Base-by-base conservation (phyloP, 2,888 invertebrate species). In the Archaeoteleia sp. region DNA sequence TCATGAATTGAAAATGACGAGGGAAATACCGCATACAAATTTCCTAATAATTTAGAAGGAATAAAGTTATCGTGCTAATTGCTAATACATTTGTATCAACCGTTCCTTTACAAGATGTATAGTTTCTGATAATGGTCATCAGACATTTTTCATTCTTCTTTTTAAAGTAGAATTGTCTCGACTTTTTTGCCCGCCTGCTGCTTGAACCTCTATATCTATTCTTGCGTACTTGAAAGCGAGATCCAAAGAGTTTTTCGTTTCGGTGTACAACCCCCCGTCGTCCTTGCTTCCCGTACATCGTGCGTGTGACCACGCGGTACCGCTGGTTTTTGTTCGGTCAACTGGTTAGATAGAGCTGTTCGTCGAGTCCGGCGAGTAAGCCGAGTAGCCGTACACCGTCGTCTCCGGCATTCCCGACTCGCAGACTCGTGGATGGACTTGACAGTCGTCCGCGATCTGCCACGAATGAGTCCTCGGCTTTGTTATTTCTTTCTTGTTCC, bases 261-360 rank as follows among this genome's bases (percentile, higher is more conserved):
- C 46, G 43, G 63, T 43, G 68, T 62, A 61, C 53, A 74, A 71
- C 74, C 74, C 67, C 70, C 73, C 62, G 69, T 73, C 67, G 75
- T 73, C 74, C 69, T 73, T 73, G 73, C 75, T 73, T 76, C 74
- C 63, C 70, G 76, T 73, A 61, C 70, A 74, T 71, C 72, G 75
- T 77, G 77, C 77, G 76, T 78, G 76, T 77, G 75, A 78, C 72
- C 74, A 74, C 76, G 78, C 77, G 76, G 71, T 73, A 62, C 75
- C 70, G 67, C 60, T 46, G 74, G 68, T 81, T 80, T 78, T 78
- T 78, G 78, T 67, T 55, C 68, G 37, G 60, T 32, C 68, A 71
- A 71, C 74, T 70, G 71, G 75, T 74, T 70, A 74, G 76, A 78
- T 79, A 78, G 76, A 80, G 79, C 80, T 81, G 82, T 83, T 80